phyloP scores from a whole-genome alignment of 2,888 invertebrate species.

The Hirudinaria manillensis region DNA sequence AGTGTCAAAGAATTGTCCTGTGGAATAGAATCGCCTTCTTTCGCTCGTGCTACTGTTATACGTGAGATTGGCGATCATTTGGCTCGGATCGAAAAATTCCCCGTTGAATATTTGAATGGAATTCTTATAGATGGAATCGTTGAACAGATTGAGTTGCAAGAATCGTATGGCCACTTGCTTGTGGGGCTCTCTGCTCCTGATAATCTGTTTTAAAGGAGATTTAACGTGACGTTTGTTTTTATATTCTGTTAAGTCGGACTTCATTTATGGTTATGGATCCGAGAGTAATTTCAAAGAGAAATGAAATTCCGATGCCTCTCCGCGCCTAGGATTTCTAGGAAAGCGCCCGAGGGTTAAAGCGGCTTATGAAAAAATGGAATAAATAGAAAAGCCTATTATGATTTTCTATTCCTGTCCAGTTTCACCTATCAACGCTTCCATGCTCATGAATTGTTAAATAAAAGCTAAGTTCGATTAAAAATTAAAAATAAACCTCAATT shows the following conservation, averaged over 20 bases:
- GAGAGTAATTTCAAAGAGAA: too few relatives aligned
- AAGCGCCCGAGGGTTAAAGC: too few relatives aligned
- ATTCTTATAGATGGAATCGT: slow-evolving; percentile 61
- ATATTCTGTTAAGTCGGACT: neutral
- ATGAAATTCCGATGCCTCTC: too few relatives aligned
- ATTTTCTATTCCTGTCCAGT: too few relatives aligned
- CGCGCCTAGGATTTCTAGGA: too few relatives aligned
- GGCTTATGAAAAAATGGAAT: too few relatives aligned
- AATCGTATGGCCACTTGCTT: slow-evolving; percentile 78
- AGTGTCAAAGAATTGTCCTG: slow-evolving; percentile 37
- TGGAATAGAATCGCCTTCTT: slow-evolving; percentile 33
- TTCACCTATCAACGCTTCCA: too few relatives aligned
- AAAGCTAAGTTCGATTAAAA: too few relatives aligned
- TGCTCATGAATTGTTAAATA: too few relatives aligned
- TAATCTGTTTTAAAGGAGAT: slow-evolving; percentile 58
- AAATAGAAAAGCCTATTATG: too few relatives aligned
- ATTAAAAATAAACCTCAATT: too few relatives aligned
- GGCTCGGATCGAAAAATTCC: slow-evolving; percentile 70
- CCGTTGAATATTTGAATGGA: slow-evolving; percentile 85
- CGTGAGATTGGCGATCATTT: slow-evolving; percentile 41
- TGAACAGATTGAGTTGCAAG: slow-evolving; percentile 50
- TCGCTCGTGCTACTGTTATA: slow-evolving; percentile 43
- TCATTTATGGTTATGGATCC: too few relatives aligned
- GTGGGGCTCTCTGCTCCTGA: slow-evolving; percentile 74
- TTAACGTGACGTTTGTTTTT: neutral